Percentiles rank a stretch among this genome's conserved stretches.
Conservation (phyloP, 2,113 vertebrate species). For the Elachura formosa region DNA sequence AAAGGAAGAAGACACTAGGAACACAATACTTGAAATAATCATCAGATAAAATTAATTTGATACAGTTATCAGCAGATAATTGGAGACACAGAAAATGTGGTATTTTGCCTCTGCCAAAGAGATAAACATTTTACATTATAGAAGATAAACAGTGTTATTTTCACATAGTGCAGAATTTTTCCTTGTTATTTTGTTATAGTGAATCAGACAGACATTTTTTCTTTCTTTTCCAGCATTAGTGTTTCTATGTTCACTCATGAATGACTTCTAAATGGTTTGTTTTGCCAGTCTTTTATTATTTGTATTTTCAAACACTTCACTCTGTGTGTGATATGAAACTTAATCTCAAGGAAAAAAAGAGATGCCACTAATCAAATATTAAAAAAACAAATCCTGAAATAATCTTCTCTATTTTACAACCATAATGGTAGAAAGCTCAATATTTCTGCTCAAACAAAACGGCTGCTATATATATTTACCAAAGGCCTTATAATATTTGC, state of each 20-base stretch:
- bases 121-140: background rate
- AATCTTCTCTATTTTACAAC: constrained; percentile 66
- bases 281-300: background rate
- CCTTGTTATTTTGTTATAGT: background rate
- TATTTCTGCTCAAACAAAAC: constrained; percentile 78
- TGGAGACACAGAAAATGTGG: background rate
- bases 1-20: background rate
- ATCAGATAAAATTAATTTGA: background rate
- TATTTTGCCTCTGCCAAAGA: background rate
- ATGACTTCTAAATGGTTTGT: background rate
- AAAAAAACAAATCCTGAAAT: constrained; percentile 1
- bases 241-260: background rate
- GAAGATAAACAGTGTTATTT: background rate
- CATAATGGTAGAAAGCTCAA: constrained; percentile 68
- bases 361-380: constrained; percentile 38
- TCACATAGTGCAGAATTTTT: background rate
- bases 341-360: constrained; percentile 36
- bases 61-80: background rate
- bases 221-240: background rate
- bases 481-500: constrained; percentile 72
- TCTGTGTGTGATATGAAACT: constrained; percentile 24
- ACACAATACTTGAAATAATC: background rate
- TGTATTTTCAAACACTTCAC: constrained; percentile 15
- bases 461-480: constrained; percentile 69
- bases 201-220: background rate